Base-by-base conservation (phyloP, 1,140 invertebrate species). In the Hyphantria cunea region DNA sequence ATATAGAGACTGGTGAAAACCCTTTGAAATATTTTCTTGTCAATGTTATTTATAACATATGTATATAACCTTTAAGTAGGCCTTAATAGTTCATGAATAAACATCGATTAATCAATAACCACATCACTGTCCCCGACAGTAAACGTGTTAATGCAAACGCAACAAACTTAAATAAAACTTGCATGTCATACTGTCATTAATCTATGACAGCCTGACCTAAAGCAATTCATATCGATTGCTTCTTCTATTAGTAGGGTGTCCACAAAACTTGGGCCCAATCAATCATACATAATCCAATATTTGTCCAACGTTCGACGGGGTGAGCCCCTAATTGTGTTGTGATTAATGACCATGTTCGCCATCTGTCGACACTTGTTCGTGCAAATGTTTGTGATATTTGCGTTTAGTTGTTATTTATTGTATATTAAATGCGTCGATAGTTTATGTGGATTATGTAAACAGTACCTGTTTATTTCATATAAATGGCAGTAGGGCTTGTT, bases 211-310 rank as follows among this genome's bases (percentile, higher is more conserved):
- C 49, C 47, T 44, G 33, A 42, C 47, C 37, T 48, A n/a, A 39
- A 39, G 37, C 56, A 51, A 51, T 51, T 59, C 64, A 55, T 51
- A 54, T 66, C 58, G 64, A 67, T 67, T 67, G 65, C 37, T 42
- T 66, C 39, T 55, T 47, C 60, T 62, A 65, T 71, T 71, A 76
- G 53, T 60, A 61, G 56, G 44, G 42, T 66, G 72, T 62, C 69
- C 59, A 68, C 74, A 70, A 68, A 72, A 77, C 72, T 75, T 72
- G 63, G 62, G 50, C 44, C 48, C 73, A 76, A 80, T 82, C 80
- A 77, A 80, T 82, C 80, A 80, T 74, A 70, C 54, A 68, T 77
- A 77, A 80, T 82, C 71, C 74, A 72, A 78, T 82, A 80, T 82
- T 77, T 78, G 72, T 72, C 73, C 60, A 55, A 53, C 60, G 66